Percentiles rank a stretch among this genome's conserved stretches.
These are phyloP conservation scores for Bolinopsis microptera DNA, from an alignment of 37 sponge, comb jelly and placozoan species.

Conservation along the genomic window DNA sequence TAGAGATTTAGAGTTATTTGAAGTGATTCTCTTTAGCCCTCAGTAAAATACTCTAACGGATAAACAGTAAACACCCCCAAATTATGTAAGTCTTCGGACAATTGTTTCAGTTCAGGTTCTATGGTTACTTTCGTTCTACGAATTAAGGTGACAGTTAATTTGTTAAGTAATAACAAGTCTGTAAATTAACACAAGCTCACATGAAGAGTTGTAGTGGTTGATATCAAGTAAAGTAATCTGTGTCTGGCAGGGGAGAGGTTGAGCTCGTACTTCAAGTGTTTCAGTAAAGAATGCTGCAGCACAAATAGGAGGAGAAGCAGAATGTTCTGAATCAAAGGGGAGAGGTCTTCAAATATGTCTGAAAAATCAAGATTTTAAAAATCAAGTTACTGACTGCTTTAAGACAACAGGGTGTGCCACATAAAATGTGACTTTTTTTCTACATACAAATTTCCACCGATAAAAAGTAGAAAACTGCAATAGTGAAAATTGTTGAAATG, in stretches of 20 bases:
- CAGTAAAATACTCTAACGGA: too few species aligned
- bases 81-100: too few species aligned
- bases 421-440: too few species aligned
- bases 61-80: too few species aligned
- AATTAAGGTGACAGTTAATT: too few species aligned
- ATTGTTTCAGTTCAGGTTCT: too few species aligned
- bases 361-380: neutral
- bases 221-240: conserved; percentile 11
- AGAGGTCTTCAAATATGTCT: neutral
- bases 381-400: neutral
- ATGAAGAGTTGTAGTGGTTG: neutral
- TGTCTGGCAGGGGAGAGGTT: neutral
- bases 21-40: too few species aligned
- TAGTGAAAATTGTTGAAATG: too few species aligned
- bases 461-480: too few species aligned
- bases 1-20: too few species aligned
- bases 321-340: neutral
- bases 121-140: too few species aligned
- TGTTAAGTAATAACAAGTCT: too few species aligned
- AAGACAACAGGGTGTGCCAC: neutral
- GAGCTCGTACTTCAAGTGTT: conserved; percentile 13
- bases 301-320: conserved; percentile 1
- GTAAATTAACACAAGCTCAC: conserved; percentile 24
- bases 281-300: neutral
- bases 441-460: neutral